phyloP scores from a whole-genome alignment of 2,113 vertebrate species.

The Columbina picui region DNA sequence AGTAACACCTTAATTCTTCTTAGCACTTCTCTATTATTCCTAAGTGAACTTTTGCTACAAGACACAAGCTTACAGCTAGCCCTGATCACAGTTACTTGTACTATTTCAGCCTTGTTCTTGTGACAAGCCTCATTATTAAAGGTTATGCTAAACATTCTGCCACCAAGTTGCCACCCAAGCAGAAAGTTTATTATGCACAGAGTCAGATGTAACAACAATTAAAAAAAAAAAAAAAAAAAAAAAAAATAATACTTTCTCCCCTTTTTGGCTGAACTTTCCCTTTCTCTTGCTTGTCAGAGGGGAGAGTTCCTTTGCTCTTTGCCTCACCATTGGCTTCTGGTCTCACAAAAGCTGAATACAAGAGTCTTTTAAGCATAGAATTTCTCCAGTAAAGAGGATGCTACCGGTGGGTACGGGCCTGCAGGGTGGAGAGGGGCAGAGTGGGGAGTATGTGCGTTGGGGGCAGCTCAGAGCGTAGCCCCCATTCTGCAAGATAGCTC shows the following conservation, averaged over 20 bases:
- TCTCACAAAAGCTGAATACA: background rate
- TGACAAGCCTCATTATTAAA: background rate
- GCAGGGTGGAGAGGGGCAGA: background rate
- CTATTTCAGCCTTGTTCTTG: background rate
- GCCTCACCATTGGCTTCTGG: background rate
- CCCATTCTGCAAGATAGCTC: background rate
- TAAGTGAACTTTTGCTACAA: background rate
- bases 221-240: background rate
- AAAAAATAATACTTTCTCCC: background rate
- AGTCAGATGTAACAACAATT: background rate
- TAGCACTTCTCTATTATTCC: background rate
- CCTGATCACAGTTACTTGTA: background rate
- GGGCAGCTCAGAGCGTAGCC: background rate
- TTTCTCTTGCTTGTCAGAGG: background rate
- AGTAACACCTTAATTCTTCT: background rate
- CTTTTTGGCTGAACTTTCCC: background rate
- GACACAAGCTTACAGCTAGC: background rate
- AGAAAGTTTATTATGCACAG: background rate
- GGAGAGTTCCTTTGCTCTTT: background rate
- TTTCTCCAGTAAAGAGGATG: background rate
- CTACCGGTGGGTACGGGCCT: accelerated
- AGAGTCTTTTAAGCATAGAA: background rate
- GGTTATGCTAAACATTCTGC: background rate
- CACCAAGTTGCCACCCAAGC: background rate
- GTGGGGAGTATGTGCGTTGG: accelerated